These are phyloP conservation scores for Quadroppia sp. DNA, from an alignment of 2,888 invertebrate species.

Conservation along the genomic window DNA sequence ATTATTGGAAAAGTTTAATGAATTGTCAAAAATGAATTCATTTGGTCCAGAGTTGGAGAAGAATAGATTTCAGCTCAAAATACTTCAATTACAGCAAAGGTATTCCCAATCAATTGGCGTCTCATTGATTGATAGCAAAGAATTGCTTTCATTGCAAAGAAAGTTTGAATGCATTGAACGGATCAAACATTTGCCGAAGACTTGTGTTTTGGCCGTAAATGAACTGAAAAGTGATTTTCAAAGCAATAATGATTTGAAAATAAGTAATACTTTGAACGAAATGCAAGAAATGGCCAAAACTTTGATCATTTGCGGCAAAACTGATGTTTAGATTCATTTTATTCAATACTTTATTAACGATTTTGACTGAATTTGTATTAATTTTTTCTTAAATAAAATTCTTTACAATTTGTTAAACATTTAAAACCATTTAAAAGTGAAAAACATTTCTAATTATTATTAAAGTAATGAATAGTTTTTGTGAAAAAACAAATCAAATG, in stretches of 20 bases:
- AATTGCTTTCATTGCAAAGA: not conserved
- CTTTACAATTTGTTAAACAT: no score
- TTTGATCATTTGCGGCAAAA: conserved; percentile 21
- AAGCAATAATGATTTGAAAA: not conserved
- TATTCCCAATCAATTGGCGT: conserved; percentile 9
- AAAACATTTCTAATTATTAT: no score
- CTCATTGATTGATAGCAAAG: conserved; percentile 5
- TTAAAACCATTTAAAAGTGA: no score
- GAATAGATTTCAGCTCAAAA: not conserved
- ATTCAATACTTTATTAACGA: no score
- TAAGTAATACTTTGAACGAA: not conserved
- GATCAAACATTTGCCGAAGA: not conserved
- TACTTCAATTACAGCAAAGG: conserved; percentile 5
- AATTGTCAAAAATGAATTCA: not conserved
- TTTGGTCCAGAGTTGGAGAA: not conserved
- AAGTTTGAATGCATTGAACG: not conserved
- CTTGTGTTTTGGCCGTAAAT: conserved; percentile 9
- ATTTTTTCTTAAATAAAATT: no score
- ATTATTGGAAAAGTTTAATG: not conserved
- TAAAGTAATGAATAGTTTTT: no score
- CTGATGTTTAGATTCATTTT: no score
- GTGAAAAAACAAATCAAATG: no score
- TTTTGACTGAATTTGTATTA: no score
- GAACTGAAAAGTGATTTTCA: not conserved
- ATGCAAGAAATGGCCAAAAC: not conserved